Conservation (phyloP, 2,888 invertebrate species). For the Acanthacorydalis orientalis region DNA sequence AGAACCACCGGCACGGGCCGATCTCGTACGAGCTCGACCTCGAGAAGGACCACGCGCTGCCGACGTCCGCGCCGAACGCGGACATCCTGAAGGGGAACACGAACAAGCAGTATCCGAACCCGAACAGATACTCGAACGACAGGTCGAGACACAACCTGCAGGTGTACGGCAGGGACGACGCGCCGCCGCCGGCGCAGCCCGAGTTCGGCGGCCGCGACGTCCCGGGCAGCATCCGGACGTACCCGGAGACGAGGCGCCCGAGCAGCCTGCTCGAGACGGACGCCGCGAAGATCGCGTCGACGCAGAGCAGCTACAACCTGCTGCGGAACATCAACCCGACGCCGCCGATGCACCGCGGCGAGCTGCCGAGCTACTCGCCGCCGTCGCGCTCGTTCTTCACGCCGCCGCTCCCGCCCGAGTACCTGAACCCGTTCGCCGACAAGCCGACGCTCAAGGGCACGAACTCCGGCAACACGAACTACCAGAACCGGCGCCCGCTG, state of each 20-base stretch:
- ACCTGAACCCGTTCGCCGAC: constrained; percentile 74
- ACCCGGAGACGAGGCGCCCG: constrained; percentile 4
- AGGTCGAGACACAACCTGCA: constrained; percentile 21
- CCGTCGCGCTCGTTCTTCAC: constrained; percentile 66
- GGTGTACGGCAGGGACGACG: constrained; percentile 10
- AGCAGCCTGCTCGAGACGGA: constrained; percentile 5
- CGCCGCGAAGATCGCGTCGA: constrained; percentile 5
- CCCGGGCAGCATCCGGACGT: constrained; percentile 2
- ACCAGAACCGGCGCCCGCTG: constrained; percentile 57
- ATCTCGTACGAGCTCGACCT: constrained; percentile 46
- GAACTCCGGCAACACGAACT: constrained; percentile 42
- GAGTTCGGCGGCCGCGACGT: constrained; percentile 1
- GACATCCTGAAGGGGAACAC: constrained; percentile 62
- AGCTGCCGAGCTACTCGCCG: constrained; percentile 68
- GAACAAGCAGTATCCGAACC: constrained; percentile 59
- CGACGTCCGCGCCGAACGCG: constrained; percentile 61
- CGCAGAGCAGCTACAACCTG: constrained; percentile 31
- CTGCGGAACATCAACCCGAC: constrained; percentile 41
- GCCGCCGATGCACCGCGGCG: constrained; percentile 42
- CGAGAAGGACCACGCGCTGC: constrained; percentile 56
- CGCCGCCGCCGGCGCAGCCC: constrained; percentile 4
- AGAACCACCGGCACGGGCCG: constrained; percentile 20
- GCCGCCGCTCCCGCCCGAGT: constrained; percentile 69
- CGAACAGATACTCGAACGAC: constrained; percentile 36
- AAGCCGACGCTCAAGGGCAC: constrained; percentile 68